Percentiles rank a stretch among this genome's conserved stretches.
These are phyloP conservation scores for Rana temporaria DNA, from an alignment of 2,113 vertebrate species.

Conservation along the genomic window DNA sequence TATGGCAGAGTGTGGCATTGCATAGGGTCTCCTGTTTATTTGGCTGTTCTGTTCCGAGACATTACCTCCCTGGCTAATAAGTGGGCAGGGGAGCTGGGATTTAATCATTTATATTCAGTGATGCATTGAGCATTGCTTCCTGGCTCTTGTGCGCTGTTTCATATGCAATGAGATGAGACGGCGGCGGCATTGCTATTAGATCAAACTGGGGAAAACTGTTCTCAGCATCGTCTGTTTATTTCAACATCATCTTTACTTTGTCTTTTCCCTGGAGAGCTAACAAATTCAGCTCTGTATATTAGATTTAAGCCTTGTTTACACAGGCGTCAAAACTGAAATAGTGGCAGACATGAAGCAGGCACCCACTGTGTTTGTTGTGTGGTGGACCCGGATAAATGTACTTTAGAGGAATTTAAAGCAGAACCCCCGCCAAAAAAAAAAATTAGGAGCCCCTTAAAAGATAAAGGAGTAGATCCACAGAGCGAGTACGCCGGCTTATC, in stretches of 20 bases:
- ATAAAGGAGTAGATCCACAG: too few relatives aligned
- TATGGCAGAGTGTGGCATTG: neutral
- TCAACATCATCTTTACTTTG: conserved; percentile 12
- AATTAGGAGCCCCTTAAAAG: too few relatives aligned
- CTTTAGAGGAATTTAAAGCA: too few relatives aligned
- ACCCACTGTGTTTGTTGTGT: too few relatives aligned
- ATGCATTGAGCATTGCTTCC: neutral
- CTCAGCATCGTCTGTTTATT: conserved; percentile 9
- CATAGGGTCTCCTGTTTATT: neutral
- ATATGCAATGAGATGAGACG: neutral
- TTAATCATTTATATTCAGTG: neutral
- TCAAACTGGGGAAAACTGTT: neutral
- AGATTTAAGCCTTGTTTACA: neutral
- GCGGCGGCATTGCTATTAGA: neutral
- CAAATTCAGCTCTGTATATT: neutral
- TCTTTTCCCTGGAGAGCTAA: neutral
- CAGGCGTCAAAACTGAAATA: too few relatives aligned
- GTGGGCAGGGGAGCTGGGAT: neutral
- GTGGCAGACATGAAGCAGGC: too few relatives aligned
- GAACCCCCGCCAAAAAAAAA: too few relatives aligned
- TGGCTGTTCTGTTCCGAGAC: neutral
- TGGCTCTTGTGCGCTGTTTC: neutral
- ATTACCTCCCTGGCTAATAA: conserved; percentile 9
- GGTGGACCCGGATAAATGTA: too few relatives aligned
- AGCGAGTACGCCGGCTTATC: too few relatives aligned